A percentile compares a stretch with the other conserved stretches of the same genome.
Conservation (phyloP, 2,113 vertebrate species). For the Myodes glareolus region DNA sequence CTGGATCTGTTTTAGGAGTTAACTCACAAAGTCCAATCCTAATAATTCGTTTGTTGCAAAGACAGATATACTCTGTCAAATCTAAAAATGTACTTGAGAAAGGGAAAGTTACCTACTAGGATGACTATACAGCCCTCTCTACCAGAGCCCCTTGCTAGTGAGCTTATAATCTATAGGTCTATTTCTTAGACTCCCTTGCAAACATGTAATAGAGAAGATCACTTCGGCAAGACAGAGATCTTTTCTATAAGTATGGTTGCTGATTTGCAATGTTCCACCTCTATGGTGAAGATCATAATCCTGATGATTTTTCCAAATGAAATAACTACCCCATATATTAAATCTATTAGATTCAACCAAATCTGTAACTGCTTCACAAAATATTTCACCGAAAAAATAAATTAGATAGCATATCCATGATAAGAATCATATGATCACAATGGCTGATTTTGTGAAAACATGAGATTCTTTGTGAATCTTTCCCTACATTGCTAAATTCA, state of each 20-base stretch:
- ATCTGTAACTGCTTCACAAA: background rate
- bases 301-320: background rate
- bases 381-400: slow-evolving; percentile 6
- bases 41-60: background rate
- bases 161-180: background rate
- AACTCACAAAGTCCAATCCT: background rate
- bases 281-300: background rate
- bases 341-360: slow-evolving; percentile 12
- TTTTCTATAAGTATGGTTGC: slow-evolving; percentile 21
- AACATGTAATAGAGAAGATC: background rate
- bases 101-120: background rate
- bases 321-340: background rate
- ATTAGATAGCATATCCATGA: background rate
- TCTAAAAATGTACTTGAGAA: background rate
- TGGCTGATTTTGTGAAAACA: background rate
- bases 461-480: background rate
- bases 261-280: background rate
- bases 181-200: background rate
- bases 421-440: background rate
- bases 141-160: background rate
- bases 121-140: background rate
- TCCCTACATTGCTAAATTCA: background rate
- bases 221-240: background rate
- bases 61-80: background rate
- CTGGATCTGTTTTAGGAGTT: background rate